These are phyloP conservation scores for Halocynthia roretzi DNA, from an alignment of 23 tunicate genomes.

Conservation along the genomic window DNA sequence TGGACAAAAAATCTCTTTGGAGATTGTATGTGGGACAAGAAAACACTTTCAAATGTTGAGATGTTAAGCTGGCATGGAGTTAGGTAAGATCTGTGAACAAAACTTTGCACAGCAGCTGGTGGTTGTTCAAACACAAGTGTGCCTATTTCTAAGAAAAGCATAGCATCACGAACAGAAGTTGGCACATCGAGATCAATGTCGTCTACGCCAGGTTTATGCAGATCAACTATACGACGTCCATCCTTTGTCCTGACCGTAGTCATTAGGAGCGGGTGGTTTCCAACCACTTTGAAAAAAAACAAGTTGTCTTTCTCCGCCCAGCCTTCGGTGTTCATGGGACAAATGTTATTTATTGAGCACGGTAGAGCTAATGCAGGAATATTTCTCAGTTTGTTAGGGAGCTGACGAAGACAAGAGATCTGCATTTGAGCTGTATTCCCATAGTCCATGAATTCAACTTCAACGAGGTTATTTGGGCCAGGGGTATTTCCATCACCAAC, in stretches of 20 bases:
- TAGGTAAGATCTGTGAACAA: not conserved
- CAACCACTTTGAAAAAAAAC: constrained; percentile 36
- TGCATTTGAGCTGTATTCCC: constrained; percentile 44
- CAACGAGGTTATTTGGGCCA: constrained; percentile 38
- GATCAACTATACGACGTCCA: constrained; percentile 51
- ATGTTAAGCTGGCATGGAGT: not conserved
- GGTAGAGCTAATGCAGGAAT: constrained; percentile 53
- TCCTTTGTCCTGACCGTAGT: constrained; percentile 40
- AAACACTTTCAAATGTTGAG: constrained; percentile 1
- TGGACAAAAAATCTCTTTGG: constrained; percentile 58
- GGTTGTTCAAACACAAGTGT: constrained; percentile 6
- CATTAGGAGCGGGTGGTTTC: constrained; percentile 49
- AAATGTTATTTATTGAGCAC: constrained; percentile 42
- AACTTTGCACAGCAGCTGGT: not conserved
- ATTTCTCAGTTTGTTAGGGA: constrained; percentile 27
- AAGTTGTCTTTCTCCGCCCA: constrained; percentile 21
- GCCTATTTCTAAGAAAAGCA: constrained; percentile 41
- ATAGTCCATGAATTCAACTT: constrained; percentile 47
- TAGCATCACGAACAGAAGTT: constrained; percentile 57
- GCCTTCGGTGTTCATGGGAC: constrained; percentile 3
- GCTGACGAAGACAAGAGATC: constrained; percentile 49
- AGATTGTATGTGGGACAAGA: constrained; percentile 3
- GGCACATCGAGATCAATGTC: constrained; percentile 61
- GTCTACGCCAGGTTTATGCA: constrained; percentile 66
- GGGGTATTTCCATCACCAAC: not conserved